Evolutionary conservation across 2,888 invertebrate genomes (phyloP), one percentile per base, ranked within the genome.

Genomic region (Aphodius sticticus): DNA sequence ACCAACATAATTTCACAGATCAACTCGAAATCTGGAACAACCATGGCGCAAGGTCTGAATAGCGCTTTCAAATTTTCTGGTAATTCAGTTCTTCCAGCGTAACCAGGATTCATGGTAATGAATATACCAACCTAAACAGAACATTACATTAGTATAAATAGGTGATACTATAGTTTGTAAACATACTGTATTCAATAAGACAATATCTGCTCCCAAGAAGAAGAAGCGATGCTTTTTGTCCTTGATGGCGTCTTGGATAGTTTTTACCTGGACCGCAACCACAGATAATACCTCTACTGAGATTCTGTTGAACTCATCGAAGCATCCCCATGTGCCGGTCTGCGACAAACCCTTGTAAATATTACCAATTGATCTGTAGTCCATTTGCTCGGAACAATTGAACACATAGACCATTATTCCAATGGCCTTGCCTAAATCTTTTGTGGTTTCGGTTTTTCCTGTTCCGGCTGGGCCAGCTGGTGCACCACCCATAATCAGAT

Each of bases 391-490:
- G 0, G 97, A 97, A 88, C 97, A 98, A 89, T 98, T 98, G 90
- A 97, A 97, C n/a, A 98, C 98, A 86, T 98, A 98, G 6, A 98
- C 98, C 97, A 98, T 97, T 87, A 98, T 95, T 70, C 98, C 98
- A 2, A 98, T 91, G 12, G 97, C 97, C 87, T 97, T 93, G 1
- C 98, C 98, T 84, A 98, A 91, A 91, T 98, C 98, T 89, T 98
- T 98, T 0, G 98, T 98, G 0, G 98, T 98, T 90, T 98, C 98
- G 0, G 98, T 98, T 91, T 98, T 98, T 0, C 98, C 98, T 0
- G 98, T 98, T 77, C 97, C 97, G 7, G 98, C 98, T 0, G 98
- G 98, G 0, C 98, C 97, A 2, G 97, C 97, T 0, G 98, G 98
- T 0, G 98, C 98, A n/a, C 98, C 97, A 77, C 98, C 98, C 97